Evolutionary conservation across 2,888 invertebrate species (phyloP), one percentile per base, ranked within the genome.

Genomic region (Cantharis lateralis): DNA sequence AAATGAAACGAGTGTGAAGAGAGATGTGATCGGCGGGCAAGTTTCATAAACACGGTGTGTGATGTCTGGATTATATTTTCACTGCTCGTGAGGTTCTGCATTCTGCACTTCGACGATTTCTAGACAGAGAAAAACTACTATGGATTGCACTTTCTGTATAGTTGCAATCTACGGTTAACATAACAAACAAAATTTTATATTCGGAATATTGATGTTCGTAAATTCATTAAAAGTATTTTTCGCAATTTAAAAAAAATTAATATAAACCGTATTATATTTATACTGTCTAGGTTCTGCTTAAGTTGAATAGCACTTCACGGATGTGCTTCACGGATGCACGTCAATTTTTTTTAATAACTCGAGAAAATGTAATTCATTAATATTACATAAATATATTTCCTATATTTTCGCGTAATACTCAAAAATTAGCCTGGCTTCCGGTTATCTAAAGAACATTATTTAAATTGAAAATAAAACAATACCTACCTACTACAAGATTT

Each of bases 1-100:
- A 82, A 81, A 83, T 85, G 84, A 86, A 84, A 84, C 85, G 85
- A 84, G 85, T 85, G 86, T 83, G 85, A 86, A 86, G 84, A 86
- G 84, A 86, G 84, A 86, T 86, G 86, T 28, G 26, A 28, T 28
- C 26, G 26, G 10, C 85, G 63, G 86, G 86, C 85, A 85, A 66
- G 83, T 80, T 82, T 81, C 82, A 81, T 86, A 87, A 87, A 86
- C 86, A 87, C 72, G 15, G 15, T 18, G 15, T 18, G 71, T 48
- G 28, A 74, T 28, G 62, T 86, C 86, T 86, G 87, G 86, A 86
- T 87, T 85, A 82, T 85, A 84, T 86, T 85, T 81, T 84, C 81
- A 80, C 76, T 83, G 79, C 76, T 80, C 81, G 75, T 68, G 71
- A 80, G 15, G 28, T 71, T 79, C 71, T 78, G 71, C 78, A 74